Percentiles rank a stretch among this genome's conserved stretches.
Conservation (phyloP, 2,113 vertebrate species). For the Danionella cerebrum region DNA sequence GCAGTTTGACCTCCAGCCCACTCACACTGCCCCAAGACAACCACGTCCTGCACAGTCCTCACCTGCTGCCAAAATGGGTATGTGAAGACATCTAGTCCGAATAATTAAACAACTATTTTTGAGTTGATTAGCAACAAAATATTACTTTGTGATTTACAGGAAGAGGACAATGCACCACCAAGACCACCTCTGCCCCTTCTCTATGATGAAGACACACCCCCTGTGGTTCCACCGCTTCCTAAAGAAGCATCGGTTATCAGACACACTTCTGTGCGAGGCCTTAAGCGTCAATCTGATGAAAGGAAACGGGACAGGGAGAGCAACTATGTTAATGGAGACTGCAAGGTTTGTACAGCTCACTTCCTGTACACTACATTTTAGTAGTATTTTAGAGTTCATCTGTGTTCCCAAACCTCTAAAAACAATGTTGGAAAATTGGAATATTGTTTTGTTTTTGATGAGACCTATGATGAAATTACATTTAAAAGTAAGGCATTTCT, state of each 20-base stretch:
- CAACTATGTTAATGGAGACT: constrained; percentile 80
- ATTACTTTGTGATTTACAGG: constrained; percentile 34
- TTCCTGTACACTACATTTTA: too few species aligned
- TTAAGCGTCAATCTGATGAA: constrained; percentile 93
- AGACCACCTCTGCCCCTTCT: constrained; percentile 86
- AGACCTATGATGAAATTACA: too few species aligned
- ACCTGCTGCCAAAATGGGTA: constrained; percentile 77
- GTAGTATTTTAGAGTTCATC: too few species aligned
- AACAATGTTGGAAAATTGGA: too few species aligned
- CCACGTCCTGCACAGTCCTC: constrained; percentile 53
- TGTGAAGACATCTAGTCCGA: too few species aligned
- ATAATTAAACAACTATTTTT: too few species aligned
- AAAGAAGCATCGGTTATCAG: constrained; percentile 85
- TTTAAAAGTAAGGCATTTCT: too few species aligned
- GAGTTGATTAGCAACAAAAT: too few species aligned
- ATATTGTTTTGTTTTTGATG: too few species aligned
- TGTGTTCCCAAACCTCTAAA: too few species aligned
- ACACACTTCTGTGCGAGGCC: constrained; percentile 87
- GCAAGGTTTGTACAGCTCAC: too few species aligned
- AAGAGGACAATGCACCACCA: constrained; percentile 83
- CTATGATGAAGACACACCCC: constrained; percentile 87
- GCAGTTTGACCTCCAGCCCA: constrained; percentile 62
- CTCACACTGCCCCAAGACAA: constrained; percentile 63
- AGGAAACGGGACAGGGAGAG: constrained; percentile 85
- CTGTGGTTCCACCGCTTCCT: constrained; percentile 84